Base-by-base conservation (phyloP, 2,113 vertebrate species). In the Nymphicus hollandicus region DNA sequence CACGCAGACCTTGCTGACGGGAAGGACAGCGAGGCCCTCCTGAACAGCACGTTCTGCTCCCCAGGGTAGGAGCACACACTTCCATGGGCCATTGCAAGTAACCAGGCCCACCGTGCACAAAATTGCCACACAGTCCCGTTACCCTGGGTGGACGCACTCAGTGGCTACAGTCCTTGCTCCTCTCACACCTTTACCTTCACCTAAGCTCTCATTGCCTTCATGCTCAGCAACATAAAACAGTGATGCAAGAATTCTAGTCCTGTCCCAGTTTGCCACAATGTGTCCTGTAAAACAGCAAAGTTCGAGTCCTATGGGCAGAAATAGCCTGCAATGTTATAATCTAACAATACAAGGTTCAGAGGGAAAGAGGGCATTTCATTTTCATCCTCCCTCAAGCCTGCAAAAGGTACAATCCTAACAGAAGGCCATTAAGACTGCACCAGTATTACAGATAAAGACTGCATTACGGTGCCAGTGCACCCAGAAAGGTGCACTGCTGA, bases 401-500 rank as follows among this genome's bases (percentile, higher is more conserved):
- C 63, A 31, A 7, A 2, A 31, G 31, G n/a, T 6, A 31, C 11
- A 19, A 4, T 5, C n/a, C 46, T 33, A 27, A 28, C 1, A 31
- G 28, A 56, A 49, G 47, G 35, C 47, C 25, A 6, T 1, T 4
- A 13, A 31, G n/a, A 20, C 55, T 39, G 49, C 72, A 18, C 10
- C 49, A 4, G 3, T 5, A 3, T 10, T 3, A 12, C 37, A 24
- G 47, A 49, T 9, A 14, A 13, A 1, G 35, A 6, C 19, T 3
- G 43, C 4, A 0, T 6, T 6, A 8, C 17, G 9, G 6, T 0
- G 17, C 8, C 63, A 13, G 31, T 1, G 9, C 29, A 5, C 5
- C 23, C 73, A 23, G 53, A 39, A 22, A 29, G 35, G 28, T 33
- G 35, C 72, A 5, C 12, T 3, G 18, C 70, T 5, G 7, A 6